A percentile compares a stretch with the other conserved stretches of the same genome.
phyloP scores from a whole-genome alignment of 2,113 vertebrate genomes.

The Numida meleagris region DNA sequence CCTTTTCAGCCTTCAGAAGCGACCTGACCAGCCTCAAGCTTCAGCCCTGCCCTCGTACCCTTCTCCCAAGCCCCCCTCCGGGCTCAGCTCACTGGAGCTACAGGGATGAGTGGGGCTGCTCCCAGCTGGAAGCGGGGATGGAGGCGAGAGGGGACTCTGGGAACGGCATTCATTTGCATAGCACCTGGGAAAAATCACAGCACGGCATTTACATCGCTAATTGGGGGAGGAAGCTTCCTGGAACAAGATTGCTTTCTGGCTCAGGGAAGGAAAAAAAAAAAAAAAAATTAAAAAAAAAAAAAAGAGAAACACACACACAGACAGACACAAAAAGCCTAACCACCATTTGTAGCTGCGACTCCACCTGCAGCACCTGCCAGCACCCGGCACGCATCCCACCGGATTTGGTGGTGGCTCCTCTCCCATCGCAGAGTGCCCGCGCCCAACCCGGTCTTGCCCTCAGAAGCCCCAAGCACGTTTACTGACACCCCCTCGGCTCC shows the following conservation, averaged over 20 bases:
- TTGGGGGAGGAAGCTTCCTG: accelerated
- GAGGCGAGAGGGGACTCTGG: accelerated
- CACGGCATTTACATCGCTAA: neutral
- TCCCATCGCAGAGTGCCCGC: neutral
- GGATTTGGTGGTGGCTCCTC: neutral
- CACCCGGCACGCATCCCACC: neutral
- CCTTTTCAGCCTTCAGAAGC: constrained; percentile 48
- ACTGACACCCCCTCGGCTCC: constrained; percentile 21
- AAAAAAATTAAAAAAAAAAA: neutral
- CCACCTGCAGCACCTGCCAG: neutral
- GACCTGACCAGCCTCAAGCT: neutral
- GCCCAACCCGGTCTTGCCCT: neutral
- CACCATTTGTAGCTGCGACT: neutral
- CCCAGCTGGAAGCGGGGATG: neutral
- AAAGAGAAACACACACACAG: neutral
- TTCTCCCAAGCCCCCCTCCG: neutral
- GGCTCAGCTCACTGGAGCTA: neutral
- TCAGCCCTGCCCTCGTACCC: neutral
- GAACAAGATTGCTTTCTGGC: neutral
- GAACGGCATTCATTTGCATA: accelerated
- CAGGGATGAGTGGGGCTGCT: neutral
- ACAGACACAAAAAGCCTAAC: neutral
- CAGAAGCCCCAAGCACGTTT: neutral
- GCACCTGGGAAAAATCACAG: neutral
- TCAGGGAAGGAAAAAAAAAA: neutral